A percentile compares a stretch with the other conserved stretches of the same genome.
Conservation (phyloP, 1,140 invertebrate genomes). For the Tribolium castaneum region DNA sequence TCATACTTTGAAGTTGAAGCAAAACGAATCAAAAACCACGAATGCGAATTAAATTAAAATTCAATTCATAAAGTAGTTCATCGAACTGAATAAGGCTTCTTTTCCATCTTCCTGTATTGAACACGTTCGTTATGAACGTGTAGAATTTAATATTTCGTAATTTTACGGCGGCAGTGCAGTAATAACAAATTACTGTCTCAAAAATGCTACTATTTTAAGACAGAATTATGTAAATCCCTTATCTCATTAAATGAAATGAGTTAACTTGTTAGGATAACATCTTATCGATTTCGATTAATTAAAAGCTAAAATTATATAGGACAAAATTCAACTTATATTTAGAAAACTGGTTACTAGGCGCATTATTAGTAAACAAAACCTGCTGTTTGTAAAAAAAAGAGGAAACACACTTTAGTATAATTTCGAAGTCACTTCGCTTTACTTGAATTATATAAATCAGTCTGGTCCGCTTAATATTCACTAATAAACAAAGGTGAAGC, state of each 20-base stretch:
- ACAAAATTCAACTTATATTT: background rate
- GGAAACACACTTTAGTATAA: background rate
- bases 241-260: background rate
- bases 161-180: too few relatives aligned
- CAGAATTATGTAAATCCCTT: background rate
- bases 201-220: background rate
- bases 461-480: background rate
- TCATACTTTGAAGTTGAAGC: background rate
- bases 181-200: background rate
- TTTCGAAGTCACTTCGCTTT: background rate
- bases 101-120: background rate
- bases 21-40: background rate
- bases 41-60: background rate
- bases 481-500: background rate
- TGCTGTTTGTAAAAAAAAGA: background rate
- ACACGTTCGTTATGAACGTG: background rate
- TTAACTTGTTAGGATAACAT: background rate
- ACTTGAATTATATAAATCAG: background rate
- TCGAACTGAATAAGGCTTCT: background rate
- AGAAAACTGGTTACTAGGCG: background rate
- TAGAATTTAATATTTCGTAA: too few relatives aligned
- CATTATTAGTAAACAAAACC: background rate
- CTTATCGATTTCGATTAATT: background rate
- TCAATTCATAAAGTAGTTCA: background rate
- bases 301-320: background rate